A percentile compares a stretch with the other conserved stretches of the same genome.
These are phyloP conservation scores for Onychostoma macrolepis DNA, from an alignment of 2,113 vertebrate species.

Conservation along the genomic window DNA sequence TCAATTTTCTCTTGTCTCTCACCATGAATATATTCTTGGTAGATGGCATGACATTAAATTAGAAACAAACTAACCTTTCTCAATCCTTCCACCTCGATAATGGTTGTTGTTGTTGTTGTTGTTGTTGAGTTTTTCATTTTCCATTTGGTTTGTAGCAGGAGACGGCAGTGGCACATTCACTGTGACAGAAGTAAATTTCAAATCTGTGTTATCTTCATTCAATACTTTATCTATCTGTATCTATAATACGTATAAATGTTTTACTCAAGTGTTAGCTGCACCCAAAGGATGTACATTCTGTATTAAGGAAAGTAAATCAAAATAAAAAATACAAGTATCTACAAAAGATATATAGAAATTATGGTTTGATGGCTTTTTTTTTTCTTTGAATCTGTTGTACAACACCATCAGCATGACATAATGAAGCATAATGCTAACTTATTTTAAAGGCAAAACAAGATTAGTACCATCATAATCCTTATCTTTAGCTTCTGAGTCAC, in stretches of 20 bases:
- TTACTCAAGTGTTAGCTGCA: no score
- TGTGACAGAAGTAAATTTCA: neutral
- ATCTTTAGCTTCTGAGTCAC: conserved; percentile 20
- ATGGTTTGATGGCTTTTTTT: neutral
- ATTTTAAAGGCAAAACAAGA: neutral
- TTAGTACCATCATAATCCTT: conserved; percentile 49
- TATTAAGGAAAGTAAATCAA: no score
- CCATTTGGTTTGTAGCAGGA: neutral
- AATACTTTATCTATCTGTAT: neutral
- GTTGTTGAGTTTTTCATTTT: neutral
- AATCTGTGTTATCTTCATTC: neutral
- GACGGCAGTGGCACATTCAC: neutral
- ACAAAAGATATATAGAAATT: neutral
- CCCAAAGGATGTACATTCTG: no score
- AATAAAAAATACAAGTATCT: no score
- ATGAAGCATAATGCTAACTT: neutral
- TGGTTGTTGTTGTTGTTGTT: conserved; percentile 6
- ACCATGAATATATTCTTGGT: neutral
- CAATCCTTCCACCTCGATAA: neutral
- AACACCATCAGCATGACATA: neutral
- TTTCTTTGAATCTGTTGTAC: neutral
- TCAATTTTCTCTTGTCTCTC: neutral
- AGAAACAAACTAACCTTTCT: neutral
- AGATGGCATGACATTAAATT: neutral
- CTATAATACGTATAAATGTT: no score